Conservation (phyloP, 2,888 invertebrate genomes). For the Xestia sexstrigata region DNA sequence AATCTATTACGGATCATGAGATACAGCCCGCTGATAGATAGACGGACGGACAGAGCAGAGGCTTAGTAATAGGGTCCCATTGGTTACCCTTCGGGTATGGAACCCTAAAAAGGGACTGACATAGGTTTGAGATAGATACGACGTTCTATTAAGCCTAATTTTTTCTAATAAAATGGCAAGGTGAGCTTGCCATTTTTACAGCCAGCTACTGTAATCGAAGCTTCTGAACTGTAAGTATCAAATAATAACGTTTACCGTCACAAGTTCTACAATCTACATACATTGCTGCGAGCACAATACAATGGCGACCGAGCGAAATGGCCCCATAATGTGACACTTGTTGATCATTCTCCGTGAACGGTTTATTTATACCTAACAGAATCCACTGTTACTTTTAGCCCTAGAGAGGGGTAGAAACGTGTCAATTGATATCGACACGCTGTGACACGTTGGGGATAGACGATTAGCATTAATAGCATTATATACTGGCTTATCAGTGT, state of each 20-base stretch:
- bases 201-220: slow-evolving; percentile 31
- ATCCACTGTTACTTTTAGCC: slow-evolving; percentile 53
- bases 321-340: slow-evolving; percentile 63
- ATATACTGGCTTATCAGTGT: too few species aligned
- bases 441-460: slow-evolving; percentile 25
- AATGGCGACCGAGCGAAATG: slow-evolving; percentile 56
- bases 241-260: slow-evolving; percentile 57
- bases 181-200: background rate
- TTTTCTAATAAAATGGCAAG: background rate
- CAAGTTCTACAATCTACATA: slow-evolving; percentile 55
- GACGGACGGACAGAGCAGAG: too few species aligned
- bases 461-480: too few species aligned
- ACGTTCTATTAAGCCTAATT: background rate
- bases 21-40: too few species aligned
- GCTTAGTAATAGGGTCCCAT: too few species aligned
- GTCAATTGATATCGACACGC: slow-evolving; percentile 50
- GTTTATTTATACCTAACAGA: slow-evolving; percentile 61
- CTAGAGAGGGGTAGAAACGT: slow-evolving; percentile 52
- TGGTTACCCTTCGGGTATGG: too few species aligned
- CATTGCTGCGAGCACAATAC: slow-evolving; percentile 56
- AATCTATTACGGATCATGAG: too few species aligned
- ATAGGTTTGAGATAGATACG: background rate
- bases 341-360: slow-evolving; percentile 61
- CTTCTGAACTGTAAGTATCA: slow-evolving; percentile 33
- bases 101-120: background rate